Base-by-base conservation (phyloP, 1,140 invertebrate species). In the Acromyrmex charruanus region DNA sequence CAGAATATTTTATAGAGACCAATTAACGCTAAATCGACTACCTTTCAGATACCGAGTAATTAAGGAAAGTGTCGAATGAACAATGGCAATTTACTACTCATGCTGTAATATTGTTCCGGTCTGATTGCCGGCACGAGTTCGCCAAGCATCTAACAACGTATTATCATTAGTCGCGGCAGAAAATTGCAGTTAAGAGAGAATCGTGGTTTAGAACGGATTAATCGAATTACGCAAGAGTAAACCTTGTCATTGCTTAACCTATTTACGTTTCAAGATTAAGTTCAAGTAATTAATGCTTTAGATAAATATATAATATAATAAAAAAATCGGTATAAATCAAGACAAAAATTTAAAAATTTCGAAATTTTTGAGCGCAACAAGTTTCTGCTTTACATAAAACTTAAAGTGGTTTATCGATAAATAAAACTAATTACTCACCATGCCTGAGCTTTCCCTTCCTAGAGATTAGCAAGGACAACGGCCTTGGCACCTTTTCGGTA, bases 391-490 rank as follows among this genome's bases (percentile, higher is more conserved):
- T 49, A 44, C 31, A n/a, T 63, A 59, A 28, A 63, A 44, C 16
- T 44, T 51, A 28, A 16, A 35, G 25, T 25, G 28, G 10, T 65
- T 63, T 28, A 28, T 79, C 16, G 2, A 44, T 49, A 28, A 65
- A n/a, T 65, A 77, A 65, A n/a, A 7, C 0, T 25, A 69, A 2
- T 14, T 61, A 97, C 97, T 97, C 94, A 98, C 97, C 96, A 92
- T 97, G 96, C 91, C 96, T 97, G 72, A 98, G 96, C 93, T 97
- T 97, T 86, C 97, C 97, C 88, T 97, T 96, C 89, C 97, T 96
- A 7, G 97, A 97, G 90, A 98, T 97, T 68, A 98, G 96, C 96
- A 98, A 97, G 87, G 96, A 97, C 44, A 98, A 92, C 0, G 97
- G 97, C 61, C 96, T 96, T 16, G 95, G 95, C 59, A 96, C 95